These are phyloP conservation scores for Campoletis sonorensis DNA, from an alignment of 1,140 invertebrate genomes.

Conservation along the genomic window DNA sequence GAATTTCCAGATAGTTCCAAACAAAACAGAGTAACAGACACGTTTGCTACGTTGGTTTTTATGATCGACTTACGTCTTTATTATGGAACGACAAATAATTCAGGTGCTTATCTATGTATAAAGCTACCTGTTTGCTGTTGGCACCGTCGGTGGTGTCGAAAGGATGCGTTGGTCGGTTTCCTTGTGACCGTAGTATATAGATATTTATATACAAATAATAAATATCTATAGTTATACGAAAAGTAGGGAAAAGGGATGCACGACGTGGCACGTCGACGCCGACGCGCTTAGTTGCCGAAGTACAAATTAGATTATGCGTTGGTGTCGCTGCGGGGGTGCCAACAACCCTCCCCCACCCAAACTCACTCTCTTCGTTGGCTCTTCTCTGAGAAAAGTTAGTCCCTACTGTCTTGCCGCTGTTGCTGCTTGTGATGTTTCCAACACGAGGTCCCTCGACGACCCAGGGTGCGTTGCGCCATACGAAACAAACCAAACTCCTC, in stretches of 20 bases:
- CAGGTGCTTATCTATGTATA: neutral
- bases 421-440: conserved; percentile 26
- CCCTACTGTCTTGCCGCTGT: conserved; percentile 30
- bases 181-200: neutral
- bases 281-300: conserved; percentile 48
- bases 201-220: too few relatives aligned
- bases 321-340: conserved; percentile 52
- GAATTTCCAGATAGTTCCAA: too few relatives aligned
- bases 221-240: neutral
- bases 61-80: neutral
- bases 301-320: conserved; percentile 61
- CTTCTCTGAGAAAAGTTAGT: conserved; percentile 54
- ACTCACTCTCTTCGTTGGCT: neutral
- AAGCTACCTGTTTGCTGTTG: conserved; percentile 23
- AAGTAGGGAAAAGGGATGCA: neutral
- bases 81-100: neutral
- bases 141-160: neutral
- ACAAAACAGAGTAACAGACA: too few relatives aligned
- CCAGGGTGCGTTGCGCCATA: neutral
- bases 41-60: too few relatives aligned
- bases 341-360: neutral
- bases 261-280: conserved; percentile 37
- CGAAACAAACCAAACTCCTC: neutral
- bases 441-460: conserved; percentile 7
- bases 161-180: conserved; percentile 29